Percentiles rank a stretch among this genome's conserved stretches.
phyloP scores from a whole-genome alignment of 1,140 invertebrate genomes.

The Diprion similis region DNA sequence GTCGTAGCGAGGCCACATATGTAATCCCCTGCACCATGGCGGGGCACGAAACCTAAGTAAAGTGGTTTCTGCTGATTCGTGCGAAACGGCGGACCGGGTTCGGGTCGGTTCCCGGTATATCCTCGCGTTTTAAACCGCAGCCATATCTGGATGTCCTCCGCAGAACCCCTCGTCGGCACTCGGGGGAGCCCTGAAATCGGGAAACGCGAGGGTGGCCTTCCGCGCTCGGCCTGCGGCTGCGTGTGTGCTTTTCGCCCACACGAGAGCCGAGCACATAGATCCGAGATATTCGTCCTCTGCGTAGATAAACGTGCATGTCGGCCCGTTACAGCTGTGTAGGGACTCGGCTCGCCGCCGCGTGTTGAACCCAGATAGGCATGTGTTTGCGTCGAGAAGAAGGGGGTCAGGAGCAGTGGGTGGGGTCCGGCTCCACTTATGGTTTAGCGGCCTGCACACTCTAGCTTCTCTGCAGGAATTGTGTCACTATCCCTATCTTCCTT shows the following conservation, averaged over 20 bases:
- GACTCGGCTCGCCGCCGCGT: too few species aligned
- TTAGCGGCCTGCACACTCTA: background rate
- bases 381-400: too few species aligned
- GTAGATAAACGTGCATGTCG: too few species aligned
- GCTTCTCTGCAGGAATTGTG: background rate
- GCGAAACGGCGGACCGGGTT: constrained; percentile 36
- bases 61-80: constrained; percentile 47
- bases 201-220: background rate
- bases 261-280: background rate
- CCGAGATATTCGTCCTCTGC: background rate
- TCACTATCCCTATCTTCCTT: background rate
- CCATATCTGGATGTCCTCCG: constrained; percentile 46
- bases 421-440: background rate
- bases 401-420: too few species aligned
- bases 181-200: constrained; percentile 6
- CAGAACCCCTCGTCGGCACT: constrained; percentile 1
- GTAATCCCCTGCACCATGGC: background rate
- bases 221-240: background rate
- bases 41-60: constrained; percentile 8
- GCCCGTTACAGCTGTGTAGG: too few species aligned
- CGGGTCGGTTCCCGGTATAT: background rate
- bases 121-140: constrained; percentile 57
- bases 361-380: too few species aligned
- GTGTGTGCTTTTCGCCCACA: too few species aligned
- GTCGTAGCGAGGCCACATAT: background rate